These are phyloP conservation scores for Lutjanus campechanus DNA, from an alignment of 2,797 vertebrate species.

Conservation along the genomic window DNA sequence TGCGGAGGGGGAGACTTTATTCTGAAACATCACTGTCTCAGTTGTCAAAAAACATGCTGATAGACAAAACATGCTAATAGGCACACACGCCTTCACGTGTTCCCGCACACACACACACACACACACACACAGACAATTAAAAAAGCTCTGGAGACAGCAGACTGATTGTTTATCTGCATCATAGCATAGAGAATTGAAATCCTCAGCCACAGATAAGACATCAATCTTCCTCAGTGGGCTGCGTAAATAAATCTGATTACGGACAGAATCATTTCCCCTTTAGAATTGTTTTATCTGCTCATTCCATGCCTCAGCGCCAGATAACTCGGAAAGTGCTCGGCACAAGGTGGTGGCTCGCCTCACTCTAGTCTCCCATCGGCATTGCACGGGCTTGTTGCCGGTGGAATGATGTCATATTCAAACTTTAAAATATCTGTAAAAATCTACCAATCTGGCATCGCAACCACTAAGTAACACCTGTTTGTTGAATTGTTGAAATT, in stretches of 20 bases:
- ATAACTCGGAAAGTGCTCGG: slow-evolving; percentile 76
- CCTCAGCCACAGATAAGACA: slow-evolving; percentile 85
- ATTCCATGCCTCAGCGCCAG: slow-evolving; percentile 78
- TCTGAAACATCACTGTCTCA: slow-evolving; percentile 51
- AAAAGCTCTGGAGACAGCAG: slow-evolving; percentile 75
- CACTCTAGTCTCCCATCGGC: slow-evolving; percentile 43
- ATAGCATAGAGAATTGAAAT: slow-evolving; percentile 85
- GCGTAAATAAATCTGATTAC: slow-evolving; percentile 89
- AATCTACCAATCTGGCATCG: slow-evolving; percentile 1
- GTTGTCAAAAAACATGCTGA: slow-evolving; percentile 63
- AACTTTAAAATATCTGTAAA: slow-evolving; percentile 39
- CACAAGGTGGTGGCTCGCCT: slow-evolving; percentile 68
- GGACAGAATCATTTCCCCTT: slow-evolving; percentile 87
- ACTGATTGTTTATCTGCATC: slow-evolving; percentile 85
- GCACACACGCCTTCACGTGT: not conserved
- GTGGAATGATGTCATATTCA: slow-evolving; percentile 53
- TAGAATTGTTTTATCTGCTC: slow-evolving; percentile 88
- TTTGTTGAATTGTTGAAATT: slow-evolving; percentile 3
- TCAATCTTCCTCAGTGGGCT: slow-evolving; percentile 86
- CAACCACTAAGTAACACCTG: not conserved
- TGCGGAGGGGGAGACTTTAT: slow-evolving; percentile 52
- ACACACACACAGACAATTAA: slow-evolving; percentile 77
- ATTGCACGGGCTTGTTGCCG: slow-evolving; percentile 34
- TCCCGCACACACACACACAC: slow-evolving; percentile 5
- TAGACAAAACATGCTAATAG: slow-evolving; percentile 60